Percentiles rank a stretch among this genome's conserved stretches.
Evolutionary conservation across 2,113 vertebrate genomes (phyloP).

Genomic region (Rostratula benghalensis): DNA sequence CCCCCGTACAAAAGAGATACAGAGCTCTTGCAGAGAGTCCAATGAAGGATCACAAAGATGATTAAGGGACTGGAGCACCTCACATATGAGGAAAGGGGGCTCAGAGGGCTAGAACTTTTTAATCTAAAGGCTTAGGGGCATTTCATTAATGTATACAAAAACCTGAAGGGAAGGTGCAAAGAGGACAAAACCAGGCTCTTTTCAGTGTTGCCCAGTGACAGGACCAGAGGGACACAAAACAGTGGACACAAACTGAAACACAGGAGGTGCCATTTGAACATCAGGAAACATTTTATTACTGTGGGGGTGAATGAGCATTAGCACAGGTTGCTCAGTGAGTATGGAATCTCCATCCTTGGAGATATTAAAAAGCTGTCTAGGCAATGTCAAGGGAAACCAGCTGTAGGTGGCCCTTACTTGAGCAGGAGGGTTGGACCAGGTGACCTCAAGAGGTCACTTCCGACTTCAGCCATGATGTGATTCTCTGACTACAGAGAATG

Average conservation of each 20-base stretch:
- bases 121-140: background rate
- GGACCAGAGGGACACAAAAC: background rate
- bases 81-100: background rate
- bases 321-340: background rate
- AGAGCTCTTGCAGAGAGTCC: background rate
- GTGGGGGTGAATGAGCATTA: background rate
- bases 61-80: background rate
- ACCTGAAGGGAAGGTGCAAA: background rate
- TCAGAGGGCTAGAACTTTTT: background rate
- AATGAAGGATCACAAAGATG: background rate
- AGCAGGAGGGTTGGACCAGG: background rate
- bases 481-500: background rate
- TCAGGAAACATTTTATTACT: background rate
- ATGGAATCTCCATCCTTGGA: background rate
- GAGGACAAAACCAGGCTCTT: background rate
- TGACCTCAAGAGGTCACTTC: background rate
- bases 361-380: background rate
- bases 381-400: accelerated
- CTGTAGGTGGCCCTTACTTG: background rate
- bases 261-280: background rate
- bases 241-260: background rate
- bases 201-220: background rate
- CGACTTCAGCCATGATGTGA: background rate
- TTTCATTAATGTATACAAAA: background rate
- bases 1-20: background rate